Base-by-base conservation (phyloP, 92 coral and sea anemone genomes). In the Epizoanthus illoricatus region DNA sequence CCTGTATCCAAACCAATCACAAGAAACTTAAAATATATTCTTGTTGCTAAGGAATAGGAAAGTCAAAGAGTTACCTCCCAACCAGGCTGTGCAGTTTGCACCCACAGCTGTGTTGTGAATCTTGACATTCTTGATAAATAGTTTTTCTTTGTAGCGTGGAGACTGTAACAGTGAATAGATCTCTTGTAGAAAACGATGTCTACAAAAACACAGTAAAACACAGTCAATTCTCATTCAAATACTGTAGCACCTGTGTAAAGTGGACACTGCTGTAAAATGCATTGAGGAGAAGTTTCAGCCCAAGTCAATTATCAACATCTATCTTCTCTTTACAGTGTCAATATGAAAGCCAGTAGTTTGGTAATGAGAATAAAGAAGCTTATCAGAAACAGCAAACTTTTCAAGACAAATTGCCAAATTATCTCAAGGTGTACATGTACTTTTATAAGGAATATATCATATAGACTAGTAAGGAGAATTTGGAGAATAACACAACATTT, bases 161-260 rank as follows among this genome's bases (percentile, higher is more conserved):
- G 99, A 97, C 57, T 92, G 99, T 9, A 97, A 90, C 17, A 91
- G 88, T 61, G 94, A 89, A 57, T 94, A 94, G n/a, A 97, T 91
- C 76, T 97, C 99, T 87, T 97, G 99, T 74, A 97, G 90, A 55
- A 94, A 90, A 33, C 99, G 97, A 73, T 97, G 99, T 69, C 99
- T 97, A 73, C 16, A 85, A 69, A 65, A 57, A 71, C 43, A 70
- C 36, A 55, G 18, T 20, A 18, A 79, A 75, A 15, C 52, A 33
- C 47, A 2, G n/a, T 52, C 15, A 52, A 7, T 16, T 52, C 4
- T 20, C 41, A 20, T 67, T 12, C 11, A 15, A 56, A 5, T n/a
- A n/a, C n/a, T n/a, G n/a, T n/a, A 62, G 39, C 3, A 19, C 84
- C 10, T 12, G 15, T 79, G 41, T 2, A 21, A 55, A 33, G 40